Evolutionary conservation across 64 coral and sea anemone genomes (phyloP), one percentile per base, ranked within the genome.

Genomic region (Actinia equina): DNA sequence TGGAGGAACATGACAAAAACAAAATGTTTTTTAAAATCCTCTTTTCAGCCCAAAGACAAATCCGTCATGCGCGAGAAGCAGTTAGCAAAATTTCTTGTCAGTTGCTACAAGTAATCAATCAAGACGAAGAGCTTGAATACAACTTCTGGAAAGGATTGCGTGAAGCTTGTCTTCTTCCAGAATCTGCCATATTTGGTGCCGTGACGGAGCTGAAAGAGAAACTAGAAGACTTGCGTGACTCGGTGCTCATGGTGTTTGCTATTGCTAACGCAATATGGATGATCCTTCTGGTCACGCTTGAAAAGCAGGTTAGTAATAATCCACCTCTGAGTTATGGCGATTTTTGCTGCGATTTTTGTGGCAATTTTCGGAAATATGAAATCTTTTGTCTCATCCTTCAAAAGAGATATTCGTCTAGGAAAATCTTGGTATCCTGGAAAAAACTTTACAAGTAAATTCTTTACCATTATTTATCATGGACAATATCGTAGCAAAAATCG

Each of bases 131-230:
- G 55, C 17, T 27, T 46, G 43, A 56, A 8, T 53, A 57, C 55
- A 54, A 57, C 51, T 80, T 86, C 22, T 82, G 17, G 7, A 80
- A 16, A 41, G 11, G 76, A 63, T n/a, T 98, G 56, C 88, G 96
- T 56, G 81, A 92, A 52, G 69, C 60, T 3, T 94, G 96, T 27
- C 91, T 98, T 26, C 59, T 98, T 16, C 96, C 96, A 1, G 96
- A 98, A 58, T 98, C 96, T 52, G 90, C 90, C 30, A 84, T 94
- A 27, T 98, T 95, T 90, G 90, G 96, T 57, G 93, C 85, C 63
- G 85, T 89, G 41, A 71, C 88, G 18, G 93, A 95, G 76, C 90
- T 98, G 16, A 92, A 94, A 76, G 96, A 95, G 83, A 95, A 98
- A 62, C 93, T 98, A 27, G 84, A 93, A 82, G 96, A 98, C 13